A percentile compares a stretch with the other conserved stretches of the same genome.
Evolutionary conservation across 92 coral and sea anemone species (phyloP).

Genomic region (Bergia puertoricense): DNA sequence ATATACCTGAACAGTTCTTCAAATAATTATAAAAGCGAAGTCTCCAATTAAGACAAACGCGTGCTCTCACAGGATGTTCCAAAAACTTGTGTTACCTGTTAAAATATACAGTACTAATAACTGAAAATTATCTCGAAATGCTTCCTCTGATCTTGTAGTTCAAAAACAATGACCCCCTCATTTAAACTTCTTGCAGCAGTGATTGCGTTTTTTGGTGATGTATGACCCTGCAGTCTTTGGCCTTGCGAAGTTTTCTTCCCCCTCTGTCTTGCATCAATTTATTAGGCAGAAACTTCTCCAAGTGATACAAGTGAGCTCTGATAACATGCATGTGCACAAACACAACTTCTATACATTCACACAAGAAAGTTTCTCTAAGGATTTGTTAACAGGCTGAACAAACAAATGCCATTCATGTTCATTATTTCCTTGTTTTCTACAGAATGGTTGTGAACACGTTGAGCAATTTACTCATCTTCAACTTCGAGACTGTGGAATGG

Average conservation of each 20-base stretch:
- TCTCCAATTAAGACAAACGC: not conserved
- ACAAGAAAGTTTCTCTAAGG: not conserved
- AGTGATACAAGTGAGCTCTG: not conserved
- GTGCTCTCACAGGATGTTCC: not conserved
- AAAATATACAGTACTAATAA: too few species aligned
- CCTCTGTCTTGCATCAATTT: not conserved
- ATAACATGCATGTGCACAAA: not conserved
- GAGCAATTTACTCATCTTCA: slow-evolving; percentile 89
- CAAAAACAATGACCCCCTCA: too few species aligned
- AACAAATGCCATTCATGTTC: not conserved
- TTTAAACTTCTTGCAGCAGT: not conserved
- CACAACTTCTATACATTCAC: not conserved
- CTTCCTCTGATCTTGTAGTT: not conserved
- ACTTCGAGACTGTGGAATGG: slow-evolving; percentile 90
- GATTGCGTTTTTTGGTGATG: not conserved
- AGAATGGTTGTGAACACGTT: slow-evolving; percentile 96
- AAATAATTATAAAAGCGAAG: not conserved
- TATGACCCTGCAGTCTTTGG: too few species aligned
- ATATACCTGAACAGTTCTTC: not conserved
- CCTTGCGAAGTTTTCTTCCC: not conserved
- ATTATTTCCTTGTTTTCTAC: slow-evolving; percentile 4
- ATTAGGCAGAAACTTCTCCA: too few species aligned
- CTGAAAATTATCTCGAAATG: not conserved
- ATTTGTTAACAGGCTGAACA: not conserved
- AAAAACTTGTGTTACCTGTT: too few species aligned